Conservation (phyloP, 1,140 invertebrate genomes). For the Zophobas atratus region DNA sequence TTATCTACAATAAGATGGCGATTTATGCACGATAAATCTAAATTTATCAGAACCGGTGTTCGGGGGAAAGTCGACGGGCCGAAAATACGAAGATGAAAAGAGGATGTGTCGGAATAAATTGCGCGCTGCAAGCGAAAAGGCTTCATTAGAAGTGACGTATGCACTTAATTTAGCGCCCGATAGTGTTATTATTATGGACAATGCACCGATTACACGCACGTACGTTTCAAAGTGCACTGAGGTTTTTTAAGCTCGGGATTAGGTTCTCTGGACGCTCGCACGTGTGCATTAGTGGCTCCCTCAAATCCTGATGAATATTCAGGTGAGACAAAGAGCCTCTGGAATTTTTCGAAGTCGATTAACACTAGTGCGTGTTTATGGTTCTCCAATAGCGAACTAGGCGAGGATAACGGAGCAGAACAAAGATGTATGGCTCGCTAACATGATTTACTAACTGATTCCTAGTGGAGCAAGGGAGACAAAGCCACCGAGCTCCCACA, state of each 20-base stretch:
- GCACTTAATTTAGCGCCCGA: background rate
- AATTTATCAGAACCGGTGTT: background rate
- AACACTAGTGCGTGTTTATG: constrained; percentile 50
- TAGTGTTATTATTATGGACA: too few species aligned
- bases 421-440: constrained; percentile 50
- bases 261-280: background rate
- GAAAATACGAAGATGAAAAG: background rate
- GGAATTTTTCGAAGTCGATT: background rate
- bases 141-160: background rate
- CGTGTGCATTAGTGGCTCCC: background rate
- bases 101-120: constrained; percentile 1
- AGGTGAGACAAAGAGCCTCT: background rate
- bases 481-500: constrained; percentile 32
- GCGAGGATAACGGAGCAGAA: constrained; percentile 37
- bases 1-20: constrained; percentile 10
- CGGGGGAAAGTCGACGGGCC: background rate
- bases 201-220: too few species aligned
- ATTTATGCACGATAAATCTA: constrained; percentile 17
- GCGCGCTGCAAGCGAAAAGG: background rate
- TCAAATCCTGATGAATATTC: constrained; percentile 17
- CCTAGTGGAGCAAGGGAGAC: constrained; percentile 52
- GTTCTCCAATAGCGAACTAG: constrained; percentile 33
- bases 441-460: constrained; percentile 55
- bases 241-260: too few species aligned
- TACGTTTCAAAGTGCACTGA: too few species aligned